A percentile compares a stretch with the other conserved stretches of the same genome.
These are phyloP conservation scores for Eupithecia pulchellata DNA, from an alignment of 2,888 invertebrate genomes.

Conservation along the genomic window DNA sequence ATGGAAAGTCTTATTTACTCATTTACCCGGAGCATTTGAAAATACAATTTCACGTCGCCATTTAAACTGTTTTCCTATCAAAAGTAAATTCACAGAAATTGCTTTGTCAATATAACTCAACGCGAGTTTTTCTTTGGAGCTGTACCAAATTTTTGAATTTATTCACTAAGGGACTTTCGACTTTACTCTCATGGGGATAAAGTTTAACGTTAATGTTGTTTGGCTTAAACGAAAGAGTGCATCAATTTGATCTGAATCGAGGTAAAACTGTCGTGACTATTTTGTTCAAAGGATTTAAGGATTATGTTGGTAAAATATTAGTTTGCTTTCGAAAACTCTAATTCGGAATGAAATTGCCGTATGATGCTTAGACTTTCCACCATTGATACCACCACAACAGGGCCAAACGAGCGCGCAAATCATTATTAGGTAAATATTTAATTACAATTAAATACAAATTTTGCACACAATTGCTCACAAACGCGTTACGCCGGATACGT, in stretches of 20 bases:
- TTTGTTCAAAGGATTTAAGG: not conserved
- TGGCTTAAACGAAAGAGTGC: slow-evolving; percentile 7
- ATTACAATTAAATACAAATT: no score
- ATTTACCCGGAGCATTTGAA: slow-evolving; percentile 1
- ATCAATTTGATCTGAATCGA: slow-evolving; percentile 12
- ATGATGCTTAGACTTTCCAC: no score
- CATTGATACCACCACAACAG: no score
- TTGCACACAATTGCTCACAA: no score
- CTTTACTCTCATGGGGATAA: not conserved
- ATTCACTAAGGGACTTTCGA: slow-evolving; percentile 1
- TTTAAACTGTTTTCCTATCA: slow-evolving; percentile 37
- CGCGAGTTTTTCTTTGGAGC: slow-evolving; percentile 36
- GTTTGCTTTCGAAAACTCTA: not conserved
- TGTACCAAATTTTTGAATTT: slow-evolving; percentile 29
- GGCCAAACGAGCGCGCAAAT: no score
- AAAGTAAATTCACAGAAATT: slow-evolving; percentile 40
- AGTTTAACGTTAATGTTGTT: slow-evolving; percentile 7
- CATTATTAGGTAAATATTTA: no score
- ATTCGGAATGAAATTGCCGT: no score
- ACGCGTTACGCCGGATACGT: no score
- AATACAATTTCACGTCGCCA: slow-evolving; percentile 24
- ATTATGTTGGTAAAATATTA: not conserved
- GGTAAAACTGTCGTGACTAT: slow-evolving; percentile 11
- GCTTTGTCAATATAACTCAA: slow-evolving; percentile 43
- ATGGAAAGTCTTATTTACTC: slow-evolving; percentile 10